phyloP scores from a whole-genome alignment of 2,797 vertebrate genomes.

The Spinibarbus caldwelli region DNA sequence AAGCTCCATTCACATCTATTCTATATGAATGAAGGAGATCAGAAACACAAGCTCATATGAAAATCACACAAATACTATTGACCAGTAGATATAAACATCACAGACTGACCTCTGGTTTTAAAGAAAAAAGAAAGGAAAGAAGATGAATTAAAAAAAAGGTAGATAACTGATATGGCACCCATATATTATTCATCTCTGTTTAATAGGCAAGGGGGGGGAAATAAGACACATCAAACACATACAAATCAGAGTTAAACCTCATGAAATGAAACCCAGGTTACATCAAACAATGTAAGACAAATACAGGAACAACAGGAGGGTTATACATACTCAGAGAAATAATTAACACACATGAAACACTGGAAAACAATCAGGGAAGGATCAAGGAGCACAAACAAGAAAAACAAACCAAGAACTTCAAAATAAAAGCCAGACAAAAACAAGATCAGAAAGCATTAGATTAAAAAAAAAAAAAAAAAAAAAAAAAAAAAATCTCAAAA shows the following conservation, averaged over 20 bases:
- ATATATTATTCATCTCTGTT: neutral
- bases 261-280: neutral
- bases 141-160: neutral
- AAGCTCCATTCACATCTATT: neutral
- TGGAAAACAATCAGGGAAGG: neutral
- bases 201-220: neutral
- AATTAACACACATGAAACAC: constrained; percentile 17
- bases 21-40: neutral
- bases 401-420: neutral
- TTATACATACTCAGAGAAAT: neutral
- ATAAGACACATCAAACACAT: neutral
- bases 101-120: neutral
- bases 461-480: no score
- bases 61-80: neutral
- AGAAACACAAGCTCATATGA: neutral
- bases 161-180: neutral
- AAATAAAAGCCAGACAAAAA: neutral
- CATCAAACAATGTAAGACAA: constrained; percentile 19
- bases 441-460: neutral
- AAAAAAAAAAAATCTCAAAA: no score
- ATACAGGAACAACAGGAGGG: neutral
- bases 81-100: neutral
- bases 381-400: constrained; percentile 3
- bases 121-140: neutral
- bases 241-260: neutral